These are phyloP conservation scores for Chrysolina americana DNA, from an alignment of 2,888 invertebrate species.

Conservation along the genomic window DNA sequence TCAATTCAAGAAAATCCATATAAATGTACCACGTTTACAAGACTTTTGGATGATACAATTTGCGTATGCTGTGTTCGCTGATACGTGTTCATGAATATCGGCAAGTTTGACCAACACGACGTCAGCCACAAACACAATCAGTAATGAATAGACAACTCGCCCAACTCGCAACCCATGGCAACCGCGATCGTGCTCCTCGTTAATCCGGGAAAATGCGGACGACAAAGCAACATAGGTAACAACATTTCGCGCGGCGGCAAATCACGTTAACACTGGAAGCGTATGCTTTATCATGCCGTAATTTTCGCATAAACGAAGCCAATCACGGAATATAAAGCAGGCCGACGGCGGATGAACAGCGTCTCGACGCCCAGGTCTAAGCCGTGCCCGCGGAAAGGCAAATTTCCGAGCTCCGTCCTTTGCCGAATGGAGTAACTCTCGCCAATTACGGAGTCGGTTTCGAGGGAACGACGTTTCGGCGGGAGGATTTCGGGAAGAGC, in stretches of 20 bases:
- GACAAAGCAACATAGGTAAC: slow-evolving; percentile 45
- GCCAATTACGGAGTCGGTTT: slow-evolving; percentile 36
- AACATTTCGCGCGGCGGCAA: slow-evolving; percentile 41
- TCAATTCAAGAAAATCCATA: too few species aligned
- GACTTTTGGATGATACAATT: too few species aligned
- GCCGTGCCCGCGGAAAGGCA: slow-evolving; percentile 56
- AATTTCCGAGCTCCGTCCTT: slow-evolving; percentile 42
- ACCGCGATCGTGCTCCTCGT: neutral
- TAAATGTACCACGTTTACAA: too few species aligned
- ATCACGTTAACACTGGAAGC: slow-evolving; percentile 48
- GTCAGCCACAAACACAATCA: neutral
- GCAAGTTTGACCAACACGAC: neutral
- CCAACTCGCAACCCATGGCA: neutral
- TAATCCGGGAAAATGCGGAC: slow-evolving; percentile 8
- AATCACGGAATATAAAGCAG: slow-evolving; percentile 62
- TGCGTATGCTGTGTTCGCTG: neutral
- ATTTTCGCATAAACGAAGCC: slow-evolving; percentile 65
- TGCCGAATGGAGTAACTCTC: slow-evolving; percentile 32
- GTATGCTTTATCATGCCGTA: slow-evolving; percentile 60
- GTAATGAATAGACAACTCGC: neutral
- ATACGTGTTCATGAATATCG: neutral
- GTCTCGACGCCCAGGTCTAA: slow-evolving; percentile 31
- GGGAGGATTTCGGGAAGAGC: too few species aligned
- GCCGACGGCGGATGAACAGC: slow-evolving; percentile 55
- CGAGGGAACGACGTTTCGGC: neutral